These are phyloP conservation scores for Axis porcinus DNA, from an alignment of 2,113 vertebrate genomes.

Conservation along the genomic window DNA sequence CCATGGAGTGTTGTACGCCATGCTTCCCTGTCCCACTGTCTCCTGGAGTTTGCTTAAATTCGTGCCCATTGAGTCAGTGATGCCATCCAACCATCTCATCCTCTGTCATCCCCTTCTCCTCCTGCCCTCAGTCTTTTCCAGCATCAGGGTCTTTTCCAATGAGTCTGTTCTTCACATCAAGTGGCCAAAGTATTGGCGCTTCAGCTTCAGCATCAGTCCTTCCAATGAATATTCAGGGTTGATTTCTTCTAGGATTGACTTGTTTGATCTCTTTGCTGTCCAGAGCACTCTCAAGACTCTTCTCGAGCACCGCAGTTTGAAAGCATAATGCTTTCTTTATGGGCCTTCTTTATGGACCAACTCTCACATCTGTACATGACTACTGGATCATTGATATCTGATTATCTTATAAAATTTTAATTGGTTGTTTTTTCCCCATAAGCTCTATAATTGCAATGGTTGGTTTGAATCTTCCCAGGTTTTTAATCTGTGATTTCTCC, in stretches of 20 bases:
- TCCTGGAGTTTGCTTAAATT: background rate
- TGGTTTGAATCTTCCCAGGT: background rate
- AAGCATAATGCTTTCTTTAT: background rate
- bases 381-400: background rate
- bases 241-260: background rate
- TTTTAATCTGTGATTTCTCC: background rate
- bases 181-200: background rate
- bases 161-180: background rate
- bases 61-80: background rate
- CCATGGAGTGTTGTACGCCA: background rate
- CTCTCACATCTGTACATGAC: background rate
- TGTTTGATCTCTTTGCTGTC: background rate
- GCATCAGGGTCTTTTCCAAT: background rate
- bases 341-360: background rate
- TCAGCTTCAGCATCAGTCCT: background rate
- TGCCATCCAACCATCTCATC: background rate
- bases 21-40: background rate
- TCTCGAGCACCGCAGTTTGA: background rate
- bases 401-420: background rate
- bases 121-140: background rate
- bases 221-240: background rate
- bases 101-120: background rate
- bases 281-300: background rate
- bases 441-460: background rate
- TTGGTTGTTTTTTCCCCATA: background rate